phyloP scores from a whole-genome alignment of 2,888 invertebrate species.

The Diarsia rubi region DNA sequence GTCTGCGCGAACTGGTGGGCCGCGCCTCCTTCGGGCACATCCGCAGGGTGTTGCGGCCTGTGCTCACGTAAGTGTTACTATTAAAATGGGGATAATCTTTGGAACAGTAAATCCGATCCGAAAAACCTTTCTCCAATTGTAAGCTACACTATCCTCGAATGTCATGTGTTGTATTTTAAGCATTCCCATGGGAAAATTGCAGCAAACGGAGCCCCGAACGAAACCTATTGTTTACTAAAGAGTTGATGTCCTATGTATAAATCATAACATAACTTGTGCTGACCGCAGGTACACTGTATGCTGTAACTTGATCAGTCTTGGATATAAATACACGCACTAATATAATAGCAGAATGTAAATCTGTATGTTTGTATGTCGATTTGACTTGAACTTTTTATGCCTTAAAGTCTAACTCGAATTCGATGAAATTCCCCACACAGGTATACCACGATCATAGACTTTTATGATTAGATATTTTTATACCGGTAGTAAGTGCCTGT shows the following conservation, averaged over 20 bases:
- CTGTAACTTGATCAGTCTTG: not conserved
- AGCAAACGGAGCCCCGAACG: not conserved
- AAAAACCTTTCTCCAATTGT: not conserved
- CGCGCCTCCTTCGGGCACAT: constrained; percentile 99
- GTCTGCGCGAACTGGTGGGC: constrained; percentile 97
- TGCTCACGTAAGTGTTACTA: constrained; percentile 89
- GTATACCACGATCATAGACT: not conserved
- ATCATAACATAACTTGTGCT: not conserved
- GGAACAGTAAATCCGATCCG: not conserved
- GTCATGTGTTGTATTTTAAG: not conserved
- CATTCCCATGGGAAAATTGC: not conserved
- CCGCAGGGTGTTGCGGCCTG: constrained; percentile 96
- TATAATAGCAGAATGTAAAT: not conserved
- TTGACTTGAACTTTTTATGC: not conserved
- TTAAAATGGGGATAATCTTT: not conserved
- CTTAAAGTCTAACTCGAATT: not conserved
- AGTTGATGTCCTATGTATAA: not conserved
- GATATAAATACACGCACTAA: not conserved
- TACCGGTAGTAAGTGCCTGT: too few species aligned
- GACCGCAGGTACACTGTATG: not conserved
- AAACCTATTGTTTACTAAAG: not conserved
- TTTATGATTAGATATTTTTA: too few species aligned
- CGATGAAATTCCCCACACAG: not conserved
- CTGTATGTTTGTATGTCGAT: not conserved
- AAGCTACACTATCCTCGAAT: not conserved